phyloP scores from a whole-genome alignment of 2,113 vertebrate species.

The Gallinago media region DNA sequence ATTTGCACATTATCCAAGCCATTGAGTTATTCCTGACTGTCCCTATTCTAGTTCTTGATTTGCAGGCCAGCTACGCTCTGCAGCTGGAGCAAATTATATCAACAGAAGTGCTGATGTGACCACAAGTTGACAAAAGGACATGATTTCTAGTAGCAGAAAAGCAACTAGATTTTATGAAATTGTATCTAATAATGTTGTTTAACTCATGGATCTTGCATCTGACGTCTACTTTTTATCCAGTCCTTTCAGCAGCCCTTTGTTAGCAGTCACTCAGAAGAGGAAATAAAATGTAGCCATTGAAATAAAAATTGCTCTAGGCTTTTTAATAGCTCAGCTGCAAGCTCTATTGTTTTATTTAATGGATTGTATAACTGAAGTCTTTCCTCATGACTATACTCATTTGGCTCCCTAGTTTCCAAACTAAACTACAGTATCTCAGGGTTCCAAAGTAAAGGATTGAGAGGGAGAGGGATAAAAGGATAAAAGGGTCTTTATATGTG shows the following conservation, averaged over 20 bases:
- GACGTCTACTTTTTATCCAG: conserved; percentile 89
- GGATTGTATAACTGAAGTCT: conserved; percentile 88
- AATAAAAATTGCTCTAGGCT: conserved; percentile 89
- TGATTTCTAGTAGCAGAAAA: conserved; percentile 90
- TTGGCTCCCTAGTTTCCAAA: conserved; percentile 83
- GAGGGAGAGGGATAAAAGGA: conserved; percentile 21
- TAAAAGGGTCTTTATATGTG: conserved; percentile 36
- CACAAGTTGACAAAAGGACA: conserved; percentile 91
- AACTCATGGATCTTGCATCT: conserved; percentile 89
- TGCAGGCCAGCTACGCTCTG: conserved; percentile 87
- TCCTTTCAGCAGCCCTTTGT: conserved; percentile 88
- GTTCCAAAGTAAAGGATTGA: conserved; percentile 66
- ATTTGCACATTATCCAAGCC: conserved; percentile 90
- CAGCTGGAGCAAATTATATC: conserved; percentile 91
- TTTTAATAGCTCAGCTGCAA: conserved; percentile 91
- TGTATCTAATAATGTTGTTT: conserved; percentile 91
- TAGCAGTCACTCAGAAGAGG: conserved; percentile 88
- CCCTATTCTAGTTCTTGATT: conserved; percentile 89
- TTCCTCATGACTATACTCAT: conserved; percentile 85
- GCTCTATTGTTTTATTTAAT: conserved; percentile 89
- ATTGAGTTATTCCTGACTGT: conserved; percentile 90
- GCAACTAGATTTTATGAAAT: conserved; percentile 91
- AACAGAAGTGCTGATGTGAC: conserved; percentile 91
- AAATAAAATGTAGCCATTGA: conserved; percentile 90
- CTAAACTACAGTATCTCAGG: conserved; percentile 78